Conservation (phyloP, 2,888 invertebrate species). For the Spisula solida region DNA sequence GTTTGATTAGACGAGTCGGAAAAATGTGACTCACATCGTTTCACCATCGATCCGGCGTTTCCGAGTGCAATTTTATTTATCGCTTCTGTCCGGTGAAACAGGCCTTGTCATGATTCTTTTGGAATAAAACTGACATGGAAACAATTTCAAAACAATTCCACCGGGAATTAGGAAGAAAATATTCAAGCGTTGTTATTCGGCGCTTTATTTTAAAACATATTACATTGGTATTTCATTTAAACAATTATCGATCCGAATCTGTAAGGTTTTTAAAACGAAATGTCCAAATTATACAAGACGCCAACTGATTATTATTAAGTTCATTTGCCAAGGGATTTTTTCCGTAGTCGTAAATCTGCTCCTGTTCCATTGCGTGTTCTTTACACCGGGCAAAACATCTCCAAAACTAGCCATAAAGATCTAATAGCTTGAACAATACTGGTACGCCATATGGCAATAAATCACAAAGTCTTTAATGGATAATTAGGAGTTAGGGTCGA, state of each 20-base stretch:
- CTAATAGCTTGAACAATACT: not conserved
- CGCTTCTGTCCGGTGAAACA: slow-evolving; percentile 32
- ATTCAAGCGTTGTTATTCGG: not conserved
- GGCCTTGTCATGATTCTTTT: not conserved
- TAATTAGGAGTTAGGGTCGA: not conserved
- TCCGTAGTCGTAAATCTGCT: slow-evolving; percentile 12
- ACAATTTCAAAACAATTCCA: slow-evolving; percentile 34
- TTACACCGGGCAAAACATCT: not conserved
- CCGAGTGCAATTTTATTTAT: slow-evolving; percentile 46
- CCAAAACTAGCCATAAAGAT: slow-evolving; percentile 7
- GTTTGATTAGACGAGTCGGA: slow-evolving; percentile 54
- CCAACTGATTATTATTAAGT: not conserved
- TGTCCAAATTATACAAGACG: slow-evolving; percentile 24
- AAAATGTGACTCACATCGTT: slow-evolving; percentile 32
- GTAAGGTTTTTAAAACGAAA: not conserved
- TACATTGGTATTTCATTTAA: slow-evolving; percentile 1
- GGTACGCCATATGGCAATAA: slow-evolving; percentile 12
- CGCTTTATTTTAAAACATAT: slow-evolving; percentile 7
- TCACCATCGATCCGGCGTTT: slow-evolving; percentile 6
- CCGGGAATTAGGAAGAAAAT: slow-evolving; percentile 7
- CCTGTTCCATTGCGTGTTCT: not conserved
- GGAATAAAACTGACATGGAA: slow-evolving; percentile 24
- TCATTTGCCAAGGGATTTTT: slow-evolving; percentile 20
- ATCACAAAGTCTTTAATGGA: slow-evolving; percentile 23
- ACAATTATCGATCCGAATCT: not conserved